These are phyloP conservation scores for Rhagium mordax DNA, from an alignment of 2,888 invertebrate species.

Conservation along the genomic window DNA sequence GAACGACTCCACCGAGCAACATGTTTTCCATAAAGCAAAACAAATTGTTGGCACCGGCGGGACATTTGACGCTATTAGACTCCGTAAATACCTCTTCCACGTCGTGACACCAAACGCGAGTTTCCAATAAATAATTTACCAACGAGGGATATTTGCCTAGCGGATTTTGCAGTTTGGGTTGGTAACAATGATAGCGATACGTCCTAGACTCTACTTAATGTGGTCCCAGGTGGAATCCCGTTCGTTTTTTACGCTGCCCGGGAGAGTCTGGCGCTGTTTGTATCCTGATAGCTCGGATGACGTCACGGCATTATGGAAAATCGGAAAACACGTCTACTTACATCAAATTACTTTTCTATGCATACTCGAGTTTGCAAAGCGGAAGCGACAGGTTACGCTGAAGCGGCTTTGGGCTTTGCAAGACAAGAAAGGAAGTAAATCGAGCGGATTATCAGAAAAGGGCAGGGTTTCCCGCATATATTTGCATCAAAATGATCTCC, in stretches of 20 bases:
- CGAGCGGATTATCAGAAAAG: slow-evolving; percentile 7
- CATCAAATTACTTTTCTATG: slow-evolving; percentile 33
- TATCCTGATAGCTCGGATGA: slow-evolving; percentile 30
- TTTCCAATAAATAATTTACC: slow-evolving; percentile 26
- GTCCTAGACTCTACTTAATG: slow-evolving; percentile 34
- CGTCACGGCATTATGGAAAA: slow-evolving; percentile 31
- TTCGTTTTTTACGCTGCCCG: slow-evolving; percentile 35
- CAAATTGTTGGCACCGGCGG: neutral
- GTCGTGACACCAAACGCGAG: neutral
- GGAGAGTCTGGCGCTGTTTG: slow-evolving; percentile 35
- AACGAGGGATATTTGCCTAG: slow-evolving; percentile 29
- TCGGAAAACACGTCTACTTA: slow-evolving; percentile 23
- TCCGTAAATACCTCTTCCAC: neutral
- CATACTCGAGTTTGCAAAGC: slow-evolving; percentile 17
- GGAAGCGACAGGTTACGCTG: slow-evolving; percentile 27
- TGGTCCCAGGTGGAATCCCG: slow-evolving; percentile 33
- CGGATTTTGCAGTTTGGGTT: slow-evolving; percentile 11
- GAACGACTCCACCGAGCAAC: neutral
- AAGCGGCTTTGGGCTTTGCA: slow-evolving; percentile 11
- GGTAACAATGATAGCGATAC: slow-evolving; percentile 35
- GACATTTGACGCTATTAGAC: neutral
- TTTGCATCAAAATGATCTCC: slow-evolving; percentile 11
- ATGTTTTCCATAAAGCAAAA: neutral
- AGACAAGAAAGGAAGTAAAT: slow-evolving; percentile 7
- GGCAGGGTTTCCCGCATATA: neutral